Evolutionary conservation across 2,113 vertebrate genomes (phyloP).

Genomic region (Leptodactylus fuscus): DNA sequence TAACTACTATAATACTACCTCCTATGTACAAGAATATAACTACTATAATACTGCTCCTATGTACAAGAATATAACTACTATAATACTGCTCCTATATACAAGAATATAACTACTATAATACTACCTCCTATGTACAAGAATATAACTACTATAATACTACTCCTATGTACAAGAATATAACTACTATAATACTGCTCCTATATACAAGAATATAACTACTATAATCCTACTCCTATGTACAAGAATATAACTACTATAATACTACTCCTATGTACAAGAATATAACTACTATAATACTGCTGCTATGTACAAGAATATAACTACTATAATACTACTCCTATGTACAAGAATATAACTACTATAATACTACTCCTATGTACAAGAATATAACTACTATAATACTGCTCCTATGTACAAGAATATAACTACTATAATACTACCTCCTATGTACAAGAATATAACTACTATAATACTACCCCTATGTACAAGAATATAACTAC

Average conservation of each 20-base stretch:
- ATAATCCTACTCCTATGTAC: too few species aligned
- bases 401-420: too few species aligned
- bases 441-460: too few species aligned
- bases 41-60: not conserved
- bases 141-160: conserved; percentile 1
- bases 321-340: not conserved
- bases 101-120: too few species aligned
- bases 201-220: not conserved
- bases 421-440: too few species aligned
- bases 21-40: not conserved
- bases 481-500: too few species aligned
- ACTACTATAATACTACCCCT: too few species aligned
- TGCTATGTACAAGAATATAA: conserved; percentile 1
- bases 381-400: conserved; percentile 1
- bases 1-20: too few species aligned
- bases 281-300: too few species aligned
- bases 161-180: conserved; percentile 1
- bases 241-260: too few species aligned
- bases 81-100: not conserved
- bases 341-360: not conserved
- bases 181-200: not conserved
- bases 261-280: too few species aligned
- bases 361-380: not conserved
- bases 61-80: conserved; percentile 8
- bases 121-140: too few species aligned